A percentile compares a stretch with the other conserved stretches of the same genome.
phyloP scores from a whole-genome alignment of 2,888 invertebrate genomes.

The Hirtodrosophila confusa region DNA sequence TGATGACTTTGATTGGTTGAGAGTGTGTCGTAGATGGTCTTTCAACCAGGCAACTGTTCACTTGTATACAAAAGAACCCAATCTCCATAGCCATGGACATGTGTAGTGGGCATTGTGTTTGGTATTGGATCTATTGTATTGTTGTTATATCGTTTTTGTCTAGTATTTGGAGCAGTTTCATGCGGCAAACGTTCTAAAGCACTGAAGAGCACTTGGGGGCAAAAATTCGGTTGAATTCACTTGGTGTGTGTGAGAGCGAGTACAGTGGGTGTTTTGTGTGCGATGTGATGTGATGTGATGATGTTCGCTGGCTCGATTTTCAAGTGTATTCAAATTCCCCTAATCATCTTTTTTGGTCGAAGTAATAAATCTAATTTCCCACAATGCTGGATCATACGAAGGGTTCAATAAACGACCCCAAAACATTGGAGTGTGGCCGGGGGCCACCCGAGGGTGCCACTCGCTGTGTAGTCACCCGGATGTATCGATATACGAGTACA shows the following conservation, averaged over 20 bases:
- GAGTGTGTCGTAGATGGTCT: too few relatives aligned
- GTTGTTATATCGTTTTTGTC: slow-evolving; percentile 3
- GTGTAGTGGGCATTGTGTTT: too few relatives aligned
- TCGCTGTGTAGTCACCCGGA: slow-evolving; percentile 41
- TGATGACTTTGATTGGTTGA: too few relatives aligned
- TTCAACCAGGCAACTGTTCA: too few relatives aligned
- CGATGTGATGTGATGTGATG: slow-evolving; percentile 6
- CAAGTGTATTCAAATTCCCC: slow-evolving; percentile 49
- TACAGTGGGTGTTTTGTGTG: slow-evolving; percentile 16
- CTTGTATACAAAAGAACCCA: too few relatives aligned
- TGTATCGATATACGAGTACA: slow-evolving; percentile 8
- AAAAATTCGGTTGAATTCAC: slow-evolving; percentile 13
- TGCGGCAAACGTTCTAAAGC: slow-evolving; percentile 22
- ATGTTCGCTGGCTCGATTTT: slow-evolving; percentile 17
- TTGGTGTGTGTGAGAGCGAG: slow-evolving; percentile 8
- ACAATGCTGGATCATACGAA: slow-evolving; percentile 36
- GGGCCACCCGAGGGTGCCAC: slow-evolving; percentile 4
- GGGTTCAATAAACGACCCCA: slow-evolving; percentile 62
- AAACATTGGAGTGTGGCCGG: not conserved
- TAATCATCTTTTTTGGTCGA: slow-evolving; percentile 46
- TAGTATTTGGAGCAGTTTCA: slow-evolving; percentile 34
- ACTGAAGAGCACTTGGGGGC: slow-evolving; percentile 18
- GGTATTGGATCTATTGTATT: slow-evolving; percentile 1
- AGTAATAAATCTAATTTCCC: slow-evolving; percentile 70
- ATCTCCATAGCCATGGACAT: too few relatives aligned